Conservation (phyloP, 2,113 vertebrate species). For the Meriones unguiculatus region DNA sequence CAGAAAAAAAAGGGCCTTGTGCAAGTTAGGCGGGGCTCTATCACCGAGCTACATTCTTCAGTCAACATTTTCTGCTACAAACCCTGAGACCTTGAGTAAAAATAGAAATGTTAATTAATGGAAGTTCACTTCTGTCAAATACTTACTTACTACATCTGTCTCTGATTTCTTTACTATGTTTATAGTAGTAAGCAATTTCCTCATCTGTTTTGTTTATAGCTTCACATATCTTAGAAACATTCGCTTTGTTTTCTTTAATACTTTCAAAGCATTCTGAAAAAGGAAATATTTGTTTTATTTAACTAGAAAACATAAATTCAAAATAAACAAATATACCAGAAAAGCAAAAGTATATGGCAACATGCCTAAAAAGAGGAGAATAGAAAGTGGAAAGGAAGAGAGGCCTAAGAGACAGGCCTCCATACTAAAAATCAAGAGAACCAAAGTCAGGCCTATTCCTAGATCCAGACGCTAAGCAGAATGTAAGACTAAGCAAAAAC, state of each 20-base stretch:
- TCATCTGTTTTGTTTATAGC: conserved; percentile 84
- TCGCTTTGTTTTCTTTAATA: conserved; percentile 79
- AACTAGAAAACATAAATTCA: conserved; percentile 55
- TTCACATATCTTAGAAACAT: conserved; percentile 82
- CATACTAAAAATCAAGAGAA: conserved; percentile 40
- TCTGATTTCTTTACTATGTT: conserved; percentile 82
- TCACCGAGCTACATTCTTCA: neutral
- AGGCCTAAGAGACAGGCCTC: neutral
- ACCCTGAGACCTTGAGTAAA: conserved; percentile 56
- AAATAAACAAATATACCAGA: conserved; percentile 56
- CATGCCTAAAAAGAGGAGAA: conserved; percentile 35
- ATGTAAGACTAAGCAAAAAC: conserved; percentile 3
- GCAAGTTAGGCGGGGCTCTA: neutral
- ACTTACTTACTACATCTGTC: conserved; percentile 85
- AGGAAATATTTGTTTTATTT: conserved; percentile 51
- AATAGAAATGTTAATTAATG: conserved; percentile 26
- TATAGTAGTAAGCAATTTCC: conserved; percentile 82
- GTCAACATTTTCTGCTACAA: conserved; percentile 44
- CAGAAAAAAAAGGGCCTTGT: neutral
- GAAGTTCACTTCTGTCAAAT: conserved; percentile 62
- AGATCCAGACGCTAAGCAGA: neutral
- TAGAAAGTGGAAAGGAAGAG: conserved; percentile 7
- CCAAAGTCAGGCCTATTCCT: neutral
- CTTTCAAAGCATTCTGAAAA: conserved; percentile 84
- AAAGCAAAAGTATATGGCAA: neutral